Conservation (phyloP, 1,140 invertebrate genomes). For the Heliconius hermathena region DNA sequence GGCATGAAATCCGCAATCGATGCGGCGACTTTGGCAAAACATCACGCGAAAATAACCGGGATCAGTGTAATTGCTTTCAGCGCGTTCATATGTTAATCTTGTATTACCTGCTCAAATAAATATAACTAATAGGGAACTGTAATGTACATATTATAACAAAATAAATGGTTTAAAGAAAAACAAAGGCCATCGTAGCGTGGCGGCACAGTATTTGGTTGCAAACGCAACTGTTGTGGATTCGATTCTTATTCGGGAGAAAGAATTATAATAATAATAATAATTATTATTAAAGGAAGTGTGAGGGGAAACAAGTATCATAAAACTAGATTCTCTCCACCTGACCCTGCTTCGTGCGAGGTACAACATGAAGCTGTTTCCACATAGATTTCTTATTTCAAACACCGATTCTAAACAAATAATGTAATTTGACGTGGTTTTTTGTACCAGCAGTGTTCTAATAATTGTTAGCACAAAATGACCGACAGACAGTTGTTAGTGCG, state of each 20-base stretch:
- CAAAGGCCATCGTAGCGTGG: no score
- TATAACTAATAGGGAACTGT: constrained; percentile 7
- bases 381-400: not conserved
- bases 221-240: no score
- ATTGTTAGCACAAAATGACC: constrained; percentile 1
- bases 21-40: constrained; percentile 29
- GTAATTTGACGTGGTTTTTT: not conserved
- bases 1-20: constrained; percentile 33
- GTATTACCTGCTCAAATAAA: not conserved
- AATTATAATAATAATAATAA: no score
- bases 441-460: not conserved
- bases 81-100: not conserved
- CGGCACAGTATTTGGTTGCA: no score
- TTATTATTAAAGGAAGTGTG: no score
- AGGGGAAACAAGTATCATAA: no score
- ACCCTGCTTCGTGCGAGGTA: not conserved
- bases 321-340: no score
- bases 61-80: not conserved
- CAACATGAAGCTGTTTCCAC: not conserved
- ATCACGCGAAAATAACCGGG: constrained; percentile 6
- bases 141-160: no score
- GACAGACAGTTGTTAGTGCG: constrained; percentile 5
- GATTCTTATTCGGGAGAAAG: no score
- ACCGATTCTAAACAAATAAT: not conserved
- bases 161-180: no score